Evolutionary conservation across 30 jellyfish, hydroid and myxozoan species (phyloP).

Genomic region (Hydractinia echinata): DNA sequence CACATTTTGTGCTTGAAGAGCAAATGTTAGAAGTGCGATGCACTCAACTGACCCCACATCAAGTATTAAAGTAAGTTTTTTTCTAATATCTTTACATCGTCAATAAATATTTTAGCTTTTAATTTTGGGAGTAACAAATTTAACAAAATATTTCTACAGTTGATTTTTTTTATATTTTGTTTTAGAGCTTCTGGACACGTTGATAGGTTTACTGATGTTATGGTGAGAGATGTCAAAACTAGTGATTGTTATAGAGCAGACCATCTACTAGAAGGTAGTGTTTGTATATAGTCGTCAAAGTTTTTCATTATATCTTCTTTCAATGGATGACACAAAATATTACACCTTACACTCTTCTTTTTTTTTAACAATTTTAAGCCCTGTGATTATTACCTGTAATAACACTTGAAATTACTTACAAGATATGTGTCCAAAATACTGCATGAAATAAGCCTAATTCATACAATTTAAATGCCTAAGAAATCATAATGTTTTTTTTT

Average conservation of each 20-base stretch:
- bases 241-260: conserved; percentile 99
- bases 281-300: no score
- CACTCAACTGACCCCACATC: conserved; percentile 95
- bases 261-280: conserved; percentile 85
- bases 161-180: not conserved
- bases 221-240: conserved; percentile 85
- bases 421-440: no score
- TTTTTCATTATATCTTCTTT: no score
- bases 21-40: conserved; percentile 91
- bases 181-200: conserved; percentile 98
- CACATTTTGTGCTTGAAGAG: conserved; percentile 96
- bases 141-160: not conserved
- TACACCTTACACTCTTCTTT: no score
- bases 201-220: conserved; percentile 88
- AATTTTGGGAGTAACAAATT: not conserved
- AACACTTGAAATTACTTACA: no score
- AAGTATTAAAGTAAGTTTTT: conserved; percentile 70
- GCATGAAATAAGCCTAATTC: no score
- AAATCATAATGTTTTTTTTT: no score
- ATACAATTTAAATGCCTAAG: no score
- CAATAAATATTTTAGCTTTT: not conserved
- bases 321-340: no score
- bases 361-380: no score
- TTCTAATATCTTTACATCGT: not conserved
- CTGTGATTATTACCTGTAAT: no score